Evolutionary conservation across 2,888 invertebrate species (phyloP).

Genomic region (Yponomeuta sedellus): DNA sequence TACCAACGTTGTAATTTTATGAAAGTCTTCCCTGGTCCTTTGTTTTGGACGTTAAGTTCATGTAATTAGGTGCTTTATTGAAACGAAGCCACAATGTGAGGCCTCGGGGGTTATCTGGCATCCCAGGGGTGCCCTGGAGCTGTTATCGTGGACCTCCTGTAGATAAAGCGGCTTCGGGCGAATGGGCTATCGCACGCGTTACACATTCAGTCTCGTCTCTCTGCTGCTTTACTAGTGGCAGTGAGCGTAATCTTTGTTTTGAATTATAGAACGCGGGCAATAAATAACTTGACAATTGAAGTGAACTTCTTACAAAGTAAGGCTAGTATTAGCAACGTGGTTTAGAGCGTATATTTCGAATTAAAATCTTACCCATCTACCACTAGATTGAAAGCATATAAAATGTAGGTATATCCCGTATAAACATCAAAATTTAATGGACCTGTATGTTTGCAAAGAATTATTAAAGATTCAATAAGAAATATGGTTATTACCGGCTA

Average conservation of each 20-base stretch:
- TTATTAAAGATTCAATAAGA: too few species aligned
- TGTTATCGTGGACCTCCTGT: background rate
- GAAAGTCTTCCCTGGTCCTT: too few species aligned
- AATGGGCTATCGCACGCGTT: background rate
- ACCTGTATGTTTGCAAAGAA: too few species aligned
- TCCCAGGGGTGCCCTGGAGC: background rate
- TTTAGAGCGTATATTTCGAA: too few species aligned
- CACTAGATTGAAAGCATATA: too few species aligned
- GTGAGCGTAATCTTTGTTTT: background rate
- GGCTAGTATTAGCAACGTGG: background rate
- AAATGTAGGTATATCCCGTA: too few species aligned
- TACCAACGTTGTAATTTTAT: too few species aligned
- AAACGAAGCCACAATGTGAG: background rate
- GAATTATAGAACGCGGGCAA: background rate
- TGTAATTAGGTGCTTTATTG: background rate
- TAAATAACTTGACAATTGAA: background rate
- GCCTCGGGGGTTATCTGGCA: background rate
- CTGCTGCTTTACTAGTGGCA: background rate
- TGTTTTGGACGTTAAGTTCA: too few species aligned
- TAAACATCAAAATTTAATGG: too few species aligned
- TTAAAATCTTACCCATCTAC: too few species aligned
- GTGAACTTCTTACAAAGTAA: background rate
- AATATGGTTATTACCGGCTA: too few species aligned
- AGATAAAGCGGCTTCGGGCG: background rate
- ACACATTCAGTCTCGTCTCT: background rate